Evolutionary conservation across 2,113 vertebrate genomes (phyloP).

Genomic region (Felis chaus): DNA sequence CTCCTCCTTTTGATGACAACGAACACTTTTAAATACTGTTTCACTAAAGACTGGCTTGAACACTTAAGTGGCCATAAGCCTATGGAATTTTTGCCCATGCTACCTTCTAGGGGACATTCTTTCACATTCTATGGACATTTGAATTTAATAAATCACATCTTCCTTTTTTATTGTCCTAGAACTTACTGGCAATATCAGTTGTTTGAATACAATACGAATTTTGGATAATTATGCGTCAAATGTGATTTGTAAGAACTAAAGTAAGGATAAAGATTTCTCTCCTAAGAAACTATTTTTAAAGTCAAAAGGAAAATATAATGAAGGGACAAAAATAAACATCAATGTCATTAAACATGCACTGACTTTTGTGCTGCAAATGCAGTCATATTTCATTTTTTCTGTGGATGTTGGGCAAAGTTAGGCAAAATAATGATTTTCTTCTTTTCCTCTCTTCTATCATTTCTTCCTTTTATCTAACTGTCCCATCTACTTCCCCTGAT

Average conservation of each 20-base stretch:
- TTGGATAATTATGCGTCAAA: conserved; percentile 19
- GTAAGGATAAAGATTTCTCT: neutral
- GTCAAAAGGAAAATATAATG: neutral
- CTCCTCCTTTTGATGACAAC: neutral
- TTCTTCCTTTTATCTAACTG: neutral
- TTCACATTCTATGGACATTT: neutral
- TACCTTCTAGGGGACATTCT: neutral
- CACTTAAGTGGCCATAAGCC: neutral
- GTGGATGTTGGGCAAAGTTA: neutral
- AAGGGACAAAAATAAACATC: neutral
- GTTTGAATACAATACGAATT: conserved; percentile 53
- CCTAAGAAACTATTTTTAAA: conserved; percentile 22
- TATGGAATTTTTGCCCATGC: neutral
- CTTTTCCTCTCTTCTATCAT: neutral
- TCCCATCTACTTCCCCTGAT: neutral
- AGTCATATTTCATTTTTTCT: neutral
- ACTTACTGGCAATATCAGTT: neutral
- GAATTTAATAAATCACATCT: conserved; percentile 36
- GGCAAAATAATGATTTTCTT: neutral
- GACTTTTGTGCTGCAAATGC: neutral
- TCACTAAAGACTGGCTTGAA: neutral
- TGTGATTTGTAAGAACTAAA: conserved; percentile 49
- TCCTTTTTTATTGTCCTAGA: conserved; percentile 24
- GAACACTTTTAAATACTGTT: neutral
- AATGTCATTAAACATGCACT: neutral